Conservation (phyloP, 2,888 invertebrate species). For the Loripinus fragilis region DNA sequence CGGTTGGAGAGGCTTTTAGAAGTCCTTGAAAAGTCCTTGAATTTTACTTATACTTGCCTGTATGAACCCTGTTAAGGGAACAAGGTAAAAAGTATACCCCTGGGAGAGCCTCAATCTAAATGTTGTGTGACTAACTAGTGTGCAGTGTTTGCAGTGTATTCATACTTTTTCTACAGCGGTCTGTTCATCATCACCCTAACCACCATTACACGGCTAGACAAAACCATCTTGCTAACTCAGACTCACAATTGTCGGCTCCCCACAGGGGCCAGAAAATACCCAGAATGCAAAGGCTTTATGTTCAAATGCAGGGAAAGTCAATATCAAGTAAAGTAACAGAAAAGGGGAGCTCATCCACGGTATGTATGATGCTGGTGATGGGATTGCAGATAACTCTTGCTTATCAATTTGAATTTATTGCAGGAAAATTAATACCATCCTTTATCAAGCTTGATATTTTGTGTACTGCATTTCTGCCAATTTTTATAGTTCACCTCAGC, state of each 20-base stretch:
- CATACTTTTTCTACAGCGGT: slow-evolving; percentile 50
- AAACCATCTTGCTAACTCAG: slow-evolving; percentile 24
- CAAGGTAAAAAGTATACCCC: no score
- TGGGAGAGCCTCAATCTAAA: no score
- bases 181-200: slow-evolving; percentile 54
- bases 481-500: no score
- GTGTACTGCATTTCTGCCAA: no score
- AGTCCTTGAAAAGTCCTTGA: no score
- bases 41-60: no score
- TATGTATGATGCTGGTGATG: slow-evolving; percentile 35
- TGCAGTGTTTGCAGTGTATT: slow-evolving; percentile 40
- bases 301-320: slow-evolving; percentile 57
- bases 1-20: no score
- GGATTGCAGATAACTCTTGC: not conserved
- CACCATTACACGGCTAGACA: slow-evolving; percentile 33
- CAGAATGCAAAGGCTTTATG: slow-evolving; percentile 58
- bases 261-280: slow-evolving; percentile 31
- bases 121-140: slow-evolving; percentile 29
- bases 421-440: no score
- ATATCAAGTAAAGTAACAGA: slow-evolving; percentile 36
- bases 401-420: no score
- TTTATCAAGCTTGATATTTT: no score
- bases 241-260: slow-evolving; percentile 7
- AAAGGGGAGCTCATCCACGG: slow-evolving; percentile 54
- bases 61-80: no score